Evolutionary conservation across 2,888 invertebrate genomes (phyloP).

Genomic region (Empis stercorea): DNA sequence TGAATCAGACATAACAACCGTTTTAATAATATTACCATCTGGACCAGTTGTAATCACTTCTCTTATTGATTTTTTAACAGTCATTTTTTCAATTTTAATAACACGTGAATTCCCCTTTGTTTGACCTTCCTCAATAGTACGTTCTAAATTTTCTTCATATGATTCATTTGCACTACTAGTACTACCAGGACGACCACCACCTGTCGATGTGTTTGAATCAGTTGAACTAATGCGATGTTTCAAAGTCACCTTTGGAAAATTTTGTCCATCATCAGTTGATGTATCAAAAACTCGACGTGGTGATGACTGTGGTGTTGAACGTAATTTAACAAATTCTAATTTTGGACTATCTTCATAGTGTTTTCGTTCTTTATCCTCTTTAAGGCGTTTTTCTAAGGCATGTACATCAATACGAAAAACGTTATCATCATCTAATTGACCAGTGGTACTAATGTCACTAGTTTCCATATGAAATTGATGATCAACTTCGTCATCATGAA

Average conservation of each 20-base stretch:
- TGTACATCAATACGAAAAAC: slow-evolving; percentile 41
- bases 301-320: slow-evolving; percentile 42
- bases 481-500: slow-evolving; percentile 31
- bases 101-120: slow-evolving; percentile 47
- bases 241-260: slow-evolving; percentile 35
- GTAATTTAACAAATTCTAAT: slow-evolving; percentile 47
- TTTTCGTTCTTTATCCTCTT: slow-evolving; percentile 41
- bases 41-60: slow-evolving; percentile 37
- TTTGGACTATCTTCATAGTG: slow-evolving; percentile 41
- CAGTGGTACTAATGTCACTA: slow-evolving; percentile 7
- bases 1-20: slow-evolving; percentile 16
- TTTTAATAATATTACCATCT: slow-evolving; percentile 17
- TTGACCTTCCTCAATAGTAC: slow-evolving; percentile 50
- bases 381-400: slow-evolving; percentile 46
- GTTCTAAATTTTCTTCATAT: slow-evolving; percentile 40
- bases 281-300: slow-evolving; percentile 34
- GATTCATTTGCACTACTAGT: slow-evolving; percentile 14
- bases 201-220: slow-evolving; percentile 15
- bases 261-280: slow-evolving; percentile 19
- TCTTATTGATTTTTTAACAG: slow-evolving; percentile 48
- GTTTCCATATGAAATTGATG: slow-evolving; percentile 18
- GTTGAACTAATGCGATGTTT: slow-evolving; percentile 32
- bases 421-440: slow-evolving; percentile 20
- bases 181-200: slow-evolving; percentile 12
- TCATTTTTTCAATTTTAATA: slow-evolving; percentile 60